These are phyloP conservation scores for Drosophila fulvimacula DNA, from an alignment of 2,888 invertebrate genomes.

Conservation along the genomic window DNA sequence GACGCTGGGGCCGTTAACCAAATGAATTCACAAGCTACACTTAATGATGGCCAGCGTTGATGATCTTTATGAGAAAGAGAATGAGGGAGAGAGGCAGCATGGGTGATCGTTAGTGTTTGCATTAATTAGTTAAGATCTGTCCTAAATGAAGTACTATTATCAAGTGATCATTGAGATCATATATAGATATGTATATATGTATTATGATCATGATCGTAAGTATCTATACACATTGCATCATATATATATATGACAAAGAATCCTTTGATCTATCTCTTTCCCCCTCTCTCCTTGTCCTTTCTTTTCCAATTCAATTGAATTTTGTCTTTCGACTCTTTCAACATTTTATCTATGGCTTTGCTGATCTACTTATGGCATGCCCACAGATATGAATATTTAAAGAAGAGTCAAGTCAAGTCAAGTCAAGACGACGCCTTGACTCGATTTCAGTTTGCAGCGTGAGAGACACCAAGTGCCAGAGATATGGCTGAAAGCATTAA, in stretches of 20 bases:
- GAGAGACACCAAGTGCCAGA: conserved; percentile 22
- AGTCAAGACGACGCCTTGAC: conserved; percentile 16
- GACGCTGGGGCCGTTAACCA: conserved; percentile 10
- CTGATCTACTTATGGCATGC: conserved; percentile 39
- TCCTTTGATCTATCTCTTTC: not conserved
- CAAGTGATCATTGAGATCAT: not conserved
- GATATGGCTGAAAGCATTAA: conserved; percentile 14
- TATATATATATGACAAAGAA: not conserved
- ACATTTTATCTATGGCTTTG: conserved; percentile 23
- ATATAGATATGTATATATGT: not conserved
- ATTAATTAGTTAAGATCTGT: conserved; percentile 13
- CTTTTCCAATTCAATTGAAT: conserved; percentile 11
- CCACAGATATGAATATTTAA: conserved; percentile 1
- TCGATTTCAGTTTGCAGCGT: conserved; percentile 23
- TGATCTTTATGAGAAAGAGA: not conserved
- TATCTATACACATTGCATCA: not conserved
- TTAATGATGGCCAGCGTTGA: not conserved
- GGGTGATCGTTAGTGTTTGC: conserved; percentile 29
- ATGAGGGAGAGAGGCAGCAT: too few species aligned
- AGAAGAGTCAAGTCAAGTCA: conserved; percentile 6
- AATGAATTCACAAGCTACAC: conserved; percentile 25
- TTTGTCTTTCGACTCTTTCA: not conserved
- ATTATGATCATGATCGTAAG: not conserved
- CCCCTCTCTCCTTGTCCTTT: not conserved
- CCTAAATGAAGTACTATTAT: conserved; percentile 2